A percentile compares a stretch with the other conserved stretches of the same genome.
Evolutionary conservation across 2,113 vertebrate species (phyloP).

Genomic region (Salvelinus alpinus): DNA sequence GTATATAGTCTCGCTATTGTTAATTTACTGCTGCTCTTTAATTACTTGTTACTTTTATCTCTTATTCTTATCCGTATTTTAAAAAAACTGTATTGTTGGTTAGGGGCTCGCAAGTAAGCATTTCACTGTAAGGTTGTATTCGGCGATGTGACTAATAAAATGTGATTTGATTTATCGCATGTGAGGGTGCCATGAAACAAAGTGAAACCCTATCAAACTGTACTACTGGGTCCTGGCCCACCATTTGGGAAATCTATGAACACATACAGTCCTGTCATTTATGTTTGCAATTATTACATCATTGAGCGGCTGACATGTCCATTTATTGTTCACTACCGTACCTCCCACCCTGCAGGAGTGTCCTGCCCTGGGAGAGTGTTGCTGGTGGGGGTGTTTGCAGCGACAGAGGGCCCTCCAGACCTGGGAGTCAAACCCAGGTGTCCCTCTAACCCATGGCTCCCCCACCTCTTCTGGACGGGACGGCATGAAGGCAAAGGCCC

Average conservation of each 20-base stretch:
- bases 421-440: slow-evolving; percentile 13
- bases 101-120: no score
- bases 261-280: neutral
- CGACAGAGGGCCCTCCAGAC: slow-evolving; percentile 17
- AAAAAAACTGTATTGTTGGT: no score
- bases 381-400: slow-evolving; percentile 23
- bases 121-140: no score
- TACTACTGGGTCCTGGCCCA: no score
- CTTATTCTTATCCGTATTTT: no score
- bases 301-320: neutral
- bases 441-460: slow-evolving; percentile 6
- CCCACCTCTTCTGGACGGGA: slow-evolving; percentile 20
- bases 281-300: neutral
- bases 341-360: slow-evolving; percentile 18
- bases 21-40: no score
- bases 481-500: slow-evolving; percentile 17
- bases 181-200: no score
- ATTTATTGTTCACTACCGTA: neutral
- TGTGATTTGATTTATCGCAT: no score
- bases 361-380: neutral
- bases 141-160: no score
- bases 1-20: no score
- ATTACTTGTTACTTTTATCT: no score
- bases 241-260: neutral
- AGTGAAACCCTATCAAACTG: no score